Conservation (phyloP, 2,888 invertebrate species). For the Neoaliturus tenellus region DNA sequence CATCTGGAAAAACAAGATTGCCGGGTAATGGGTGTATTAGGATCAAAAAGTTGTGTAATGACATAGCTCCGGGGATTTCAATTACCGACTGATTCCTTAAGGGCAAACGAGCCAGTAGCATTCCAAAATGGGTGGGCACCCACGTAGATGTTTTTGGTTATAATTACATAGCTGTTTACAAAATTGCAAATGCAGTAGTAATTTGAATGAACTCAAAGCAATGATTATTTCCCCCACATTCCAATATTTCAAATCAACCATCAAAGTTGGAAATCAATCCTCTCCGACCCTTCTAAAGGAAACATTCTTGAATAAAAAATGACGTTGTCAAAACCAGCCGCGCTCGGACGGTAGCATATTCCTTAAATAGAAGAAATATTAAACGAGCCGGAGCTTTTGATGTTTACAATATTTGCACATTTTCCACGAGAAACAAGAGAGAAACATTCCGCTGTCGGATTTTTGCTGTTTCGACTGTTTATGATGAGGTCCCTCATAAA, state of each 20-base stretch:
- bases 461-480: conserved; percentile 27
- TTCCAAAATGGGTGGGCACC: background rate
- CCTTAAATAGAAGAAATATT: conserved; percentile 33
- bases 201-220: too few species aligned
- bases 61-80: background rate
- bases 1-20: conserved; percentile 11
- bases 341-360: conserved; percentile 3
- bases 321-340: conserved; percentile 6
- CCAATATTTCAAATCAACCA: background rate
- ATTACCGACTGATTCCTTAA: background rate
- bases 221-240: too few species aligned
- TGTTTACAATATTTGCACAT: conserved; percentile 37
- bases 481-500: conserved; percentile 33
- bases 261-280: background rate
- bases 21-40: conserved; percentile 6
- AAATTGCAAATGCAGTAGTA: too few species aligned
- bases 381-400: conserved; percentile 21
- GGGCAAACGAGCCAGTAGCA: background rate
- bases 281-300: background rate
- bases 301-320: conserved; percentile 19
- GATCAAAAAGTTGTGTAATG: background rate
- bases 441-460: conserved; percentile 14
- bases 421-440: conserved; percentile 9
- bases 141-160: too few species aligned
- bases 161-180: too few species aligned